Evolutionary conservation across 2,797 vertebrate genomes (phyloP), one percentile per base, ranked within the genome.

Genomic region (Nyctibius grandis): DNA sequence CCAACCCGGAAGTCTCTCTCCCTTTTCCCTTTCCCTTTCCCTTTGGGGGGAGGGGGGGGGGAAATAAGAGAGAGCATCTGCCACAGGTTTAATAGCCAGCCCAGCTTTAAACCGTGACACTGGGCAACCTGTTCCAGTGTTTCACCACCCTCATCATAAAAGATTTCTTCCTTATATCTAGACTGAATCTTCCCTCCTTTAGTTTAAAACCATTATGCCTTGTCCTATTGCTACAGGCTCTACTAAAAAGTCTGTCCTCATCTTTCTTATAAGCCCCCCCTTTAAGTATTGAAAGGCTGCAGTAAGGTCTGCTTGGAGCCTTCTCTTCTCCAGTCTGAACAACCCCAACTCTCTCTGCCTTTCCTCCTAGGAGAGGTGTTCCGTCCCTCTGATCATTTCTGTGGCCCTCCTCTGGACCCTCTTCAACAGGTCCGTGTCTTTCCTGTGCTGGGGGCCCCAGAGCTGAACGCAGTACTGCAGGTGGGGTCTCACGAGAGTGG

Each of bases 251-350:
- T 25, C 9, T 74, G 19, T 34, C 3, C 10, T 21, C 21, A 44
- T 67, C 48, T 53, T 76, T 72, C 28, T 57, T 22, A 14, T 9
- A 74, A 48, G 8, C 9, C 15, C 5, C 15, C 5, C n/a, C 5
- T 25, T 75, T 10, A 36, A 5, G 12, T 45, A 20, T 2, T 26
- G 22, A 9, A 47, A 51, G n/a, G 12, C 20, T 22, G 4, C 19
- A 8, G 0, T n/a, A 8, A 45, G 19, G 3, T 75, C 7, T 79
- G 26, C 56, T 29, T 0, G 1, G 33, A 82, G 29, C 11, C 9
- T 4, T 74, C 59, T 68, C 28, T 48, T 36, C 45, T 36, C 61
- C 51, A 70, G 51, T 26, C 31, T 83, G 29, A 79, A 45, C 10
- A 75, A 9, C 6, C 8, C 12, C 15, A 70, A 12, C 15, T 34